These are phyloP conservation scores for Sarcoramphus papa DNA, from an alignment of 2,797 vertebrate genomes.

Conservation along the genomic window DNA sequence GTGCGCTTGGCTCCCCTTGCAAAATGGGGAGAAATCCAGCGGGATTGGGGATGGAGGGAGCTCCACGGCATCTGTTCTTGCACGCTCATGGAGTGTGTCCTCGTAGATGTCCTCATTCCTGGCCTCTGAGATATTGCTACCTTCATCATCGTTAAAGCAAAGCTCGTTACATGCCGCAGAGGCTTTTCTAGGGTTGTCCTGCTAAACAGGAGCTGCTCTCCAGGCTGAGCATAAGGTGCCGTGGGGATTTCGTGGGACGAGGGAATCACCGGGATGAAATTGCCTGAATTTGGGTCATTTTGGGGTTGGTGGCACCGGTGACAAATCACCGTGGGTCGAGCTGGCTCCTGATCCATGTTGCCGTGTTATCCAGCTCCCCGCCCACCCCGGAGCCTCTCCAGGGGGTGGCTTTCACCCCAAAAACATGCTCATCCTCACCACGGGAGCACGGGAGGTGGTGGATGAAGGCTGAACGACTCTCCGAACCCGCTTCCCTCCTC, in stretches of 20 bases:
- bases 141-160: neutral
- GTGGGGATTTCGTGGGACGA: fast-evolving
- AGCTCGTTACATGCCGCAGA: fast-evolving
- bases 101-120: neutral
- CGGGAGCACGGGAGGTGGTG: neutral
- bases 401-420: neutral
- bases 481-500: neutral
- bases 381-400: neutral
- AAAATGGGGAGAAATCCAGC: neutral
- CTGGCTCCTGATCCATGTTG: neutral
- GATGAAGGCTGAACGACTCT: neutral
- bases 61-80: fast-evolving
- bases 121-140: neutral
- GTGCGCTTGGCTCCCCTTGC: neutral
- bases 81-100: neutral
- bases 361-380: neutral
- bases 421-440: fast-evolving
- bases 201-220: neutral
- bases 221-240: too few species aligned
- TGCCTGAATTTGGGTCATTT: neutral
- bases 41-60: neutral
- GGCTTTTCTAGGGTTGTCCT: neutral
- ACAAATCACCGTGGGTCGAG: fast-evolving
- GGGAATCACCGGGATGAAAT: neutral
- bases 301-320: neutral